These are phyloP conservation scores for Boulengeromyrus knoepffleri DNA, from an alignment of 2,113 vertebrate genomes.

Conservation along the genomic window DNA sequence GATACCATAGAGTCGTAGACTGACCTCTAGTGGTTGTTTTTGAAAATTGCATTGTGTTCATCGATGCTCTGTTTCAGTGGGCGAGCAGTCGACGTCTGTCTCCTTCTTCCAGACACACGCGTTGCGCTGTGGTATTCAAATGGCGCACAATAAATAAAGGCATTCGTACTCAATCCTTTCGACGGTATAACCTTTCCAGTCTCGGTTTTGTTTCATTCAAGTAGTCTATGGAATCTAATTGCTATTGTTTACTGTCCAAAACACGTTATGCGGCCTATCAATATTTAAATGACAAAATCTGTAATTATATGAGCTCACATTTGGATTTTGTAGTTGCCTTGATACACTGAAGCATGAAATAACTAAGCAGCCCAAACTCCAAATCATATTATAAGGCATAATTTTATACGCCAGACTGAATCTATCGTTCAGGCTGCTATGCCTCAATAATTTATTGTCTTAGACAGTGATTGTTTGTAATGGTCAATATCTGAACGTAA, in stretches of 20 bases:
- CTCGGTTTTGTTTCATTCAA: not conserved
- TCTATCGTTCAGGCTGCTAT: not conserved
- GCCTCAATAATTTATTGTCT: conserved; percentile 19
- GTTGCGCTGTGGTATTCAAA: not conserved
- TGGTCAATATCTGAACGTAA: not conserved
- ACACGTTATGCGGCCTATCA: conserved; percentile 9
- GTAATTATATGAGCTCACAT: conserved; percentile 17
- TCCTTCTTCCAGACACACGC: not conserved
- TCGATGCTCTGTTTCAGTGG: not conserved
- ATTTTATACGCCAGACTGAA: conserved; percentile 18
- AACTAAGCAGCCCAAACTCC: conserved; percentile 4
- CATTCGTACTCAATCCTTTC: not conserved
- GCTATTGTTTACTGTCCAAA: conserved; percentile 8
- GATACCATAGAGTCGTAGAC: not conserved
- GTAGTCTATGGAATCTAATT: not conserved
- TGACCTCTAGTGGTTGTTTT: not conserved
- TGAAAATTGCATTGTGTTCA: not conserved
- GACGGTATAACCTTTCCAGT: not conserved
- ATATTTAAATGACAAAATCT: conserved; percentile 18
- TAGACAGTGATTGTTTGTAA: conserved; percentile 1
- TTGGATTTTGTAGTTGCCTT: not conserved
- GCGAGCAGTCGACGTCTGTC: not conserved
- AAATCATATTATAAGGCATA: conserved; percentile 15
- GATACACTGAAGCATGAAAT: conserved; percentile 26
- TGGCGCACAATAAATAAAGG: not conserved